Evolutionary conservation across 2,797 vertebrate species (phyloP).

Genomic region (Numenius phaeopus): DNA sequence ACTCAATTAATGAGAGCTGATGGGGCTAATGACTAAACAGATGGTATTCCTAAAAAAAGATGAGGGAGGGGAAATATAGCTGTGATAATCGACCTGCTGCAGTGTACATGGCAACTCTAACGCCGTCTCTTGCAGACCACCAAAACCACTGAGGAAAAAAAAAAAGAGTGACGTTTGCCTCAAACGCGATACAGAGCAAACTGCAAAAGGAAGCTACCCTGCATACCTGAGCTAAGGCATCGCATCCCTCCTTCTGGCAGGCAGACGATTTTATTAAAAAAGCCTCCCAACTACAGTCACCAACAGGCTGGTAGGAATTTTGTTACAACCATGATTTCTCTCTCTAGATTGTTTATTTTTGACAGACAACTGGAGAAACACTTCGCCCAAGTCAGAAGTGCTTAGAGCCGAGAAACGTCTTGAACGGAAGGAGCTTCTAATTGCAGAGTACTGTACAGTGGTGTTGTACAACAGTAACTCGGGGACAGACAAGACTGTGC

Average conservation of each 20-base stretch:
- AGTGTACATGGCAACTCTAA: constrained; percentile 22
- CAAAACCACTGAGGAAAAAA: not conserved
- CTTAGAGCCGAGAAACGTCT: not conserved
- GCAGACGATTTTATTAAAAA: not conserved
- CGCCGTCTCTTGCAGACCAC: not conserved
- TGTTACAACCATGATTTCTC: not conserved
- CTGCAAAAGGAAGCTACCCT: not conserved
- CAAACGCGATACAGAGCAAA: not conserved
- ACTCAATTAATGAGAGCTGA: constrained; percentile 84
- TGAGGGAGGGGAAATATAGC: constrained; percentile 54
- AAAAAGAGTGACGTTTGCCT: not conserved
- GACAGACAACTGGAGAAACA: not conserved
- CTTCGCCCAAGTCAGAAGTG: not conserved
- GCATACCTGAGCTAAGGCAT: not conserved
- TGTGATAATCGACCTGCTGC: constrained; percentile 68
- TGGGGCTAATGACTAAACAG: constrained; percentile 85
- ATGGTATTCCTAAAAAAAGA: constrained; percentile 81
- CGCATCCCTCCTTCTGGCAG: not conserved
- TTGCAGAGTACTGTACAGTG: not conserved
- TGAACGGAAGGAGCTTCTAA: not conserved
- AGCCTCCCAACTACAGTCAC: not conserved
- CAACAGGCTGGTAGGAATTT: not conserved
- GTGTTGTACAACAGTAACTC: not conserved
- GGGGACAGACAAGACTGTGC: not conserved
- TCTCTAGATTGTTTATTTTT: not conserved